Conservation (phyloP, 2,113 vertebrate species). For the Dasyurus viverrinus region DNA sequence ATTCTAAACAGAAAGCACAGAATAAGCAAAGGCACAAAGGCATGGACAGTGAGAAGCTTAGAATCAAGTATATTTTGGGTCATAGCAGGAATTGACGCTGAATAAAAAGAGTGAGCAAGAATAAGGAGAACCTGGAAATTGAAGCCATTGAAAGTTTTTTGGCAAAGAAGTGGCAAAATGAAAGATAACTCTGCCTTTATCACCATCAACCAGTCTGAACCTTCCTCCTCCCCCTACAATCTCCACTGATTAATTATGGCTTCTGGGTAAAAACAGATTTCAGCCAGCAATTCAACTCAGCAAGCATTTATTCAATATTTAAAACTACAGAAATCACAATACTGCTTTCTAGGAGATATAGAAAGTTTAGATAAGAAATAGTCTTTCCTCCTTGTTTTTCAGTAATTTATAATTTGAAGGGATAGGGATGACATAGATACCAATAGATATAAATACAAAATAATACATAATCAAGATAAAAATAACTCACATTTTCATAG, state of each 20-base stretch:
- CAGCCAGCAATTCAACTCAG: not conserved
- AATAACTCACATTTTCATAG: not conserved
- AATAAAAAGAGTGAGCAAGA: no score
- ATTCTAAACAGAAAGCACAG: not conserved
- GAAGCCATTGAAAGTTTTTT: not conserved
- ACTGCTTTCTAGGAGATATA: not conserved
- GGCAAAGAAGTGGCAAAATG: not conserved
- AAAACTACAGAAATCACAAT: not conserved
- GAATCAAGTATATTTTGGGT: not conserved
- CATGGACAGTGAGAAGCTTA: not conserved
- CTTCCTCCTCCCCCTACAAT: not conserved
- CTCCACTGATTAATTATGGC: conserved; percentile 25
- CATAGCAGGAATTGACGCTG: not conserved
- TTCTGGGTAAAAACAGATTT: conserved; percentile 23
- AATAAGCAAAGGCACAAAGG: not conserved
- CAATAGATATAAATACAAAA: not conserved
- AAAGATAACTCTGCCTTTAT: not conserved
- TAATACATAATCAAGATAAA: not conserved
- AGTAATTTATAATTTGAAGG: not conserved
- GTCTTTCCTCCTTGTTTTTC: not conserved
- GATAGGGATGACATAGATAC: not conserved
- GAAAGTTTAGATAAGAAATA: not conserved
- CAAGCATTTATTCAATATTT: not conserved
- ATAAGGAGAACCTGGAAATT: not conserved
- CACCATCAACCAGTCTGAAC: not conserved